These are phyloP conservation scores for Meghimatium bilineatum DNA, from an alignment of 2,888 invertebrate species.

Conservation along the genomic window DNA sequence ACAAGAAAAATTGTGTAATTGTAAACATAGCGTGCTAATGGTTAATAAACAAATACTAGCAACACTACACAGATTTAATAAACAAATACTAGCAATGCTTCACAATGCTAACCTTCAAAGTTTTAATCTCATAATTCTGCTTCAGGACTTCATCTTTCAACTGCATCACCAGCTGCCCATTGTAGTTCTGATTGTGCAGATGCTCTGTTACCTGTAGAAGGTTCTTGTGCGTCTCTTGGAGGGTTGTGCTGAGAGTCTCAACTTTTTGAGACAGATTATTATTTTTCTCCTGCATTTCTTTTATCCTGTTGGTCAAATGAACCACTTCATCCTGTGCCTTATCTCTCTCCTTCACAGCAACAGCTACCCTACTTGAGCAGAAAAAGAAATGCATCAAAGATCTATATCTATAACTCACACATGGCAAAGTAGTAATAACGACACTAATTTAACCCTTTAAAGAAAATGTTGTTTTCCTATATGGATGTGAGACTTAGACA, in stretches of 20 bases:
- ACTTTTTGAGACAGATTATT: background rate
- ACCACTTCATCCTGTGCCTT: conserved; percentile 18
- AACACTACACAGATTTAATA: background rate
- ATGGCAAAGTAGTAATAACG: no score
- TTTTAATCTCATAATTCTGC: background rate
- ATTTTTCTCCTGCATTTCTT: conserved; percentile 13
- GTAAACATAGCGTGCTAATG: no score
- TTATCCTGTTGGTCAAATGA: background rate
- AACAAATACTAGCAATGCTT: background rate
- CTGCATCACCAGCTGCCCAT: background rate
- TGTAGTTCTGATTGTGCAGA: background rate
- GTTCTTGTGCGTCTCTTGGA: conserved; percentile 7
- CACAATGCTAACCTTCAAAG: conserved; percentile 9
- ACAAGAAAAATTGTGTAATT: no score
- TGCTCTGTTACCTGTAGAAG: background rate
- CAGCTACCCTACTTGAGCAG: background rate
- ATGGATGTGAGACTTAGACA: no score
- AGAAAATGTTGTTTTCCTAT: no score
- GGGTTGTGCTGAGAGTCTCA: background rate
- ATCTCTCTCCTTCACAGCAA: conserved; percentile 26
- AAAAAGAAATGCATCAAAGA: background rate
- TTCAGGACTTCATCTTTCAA: conserved; percentile 1
- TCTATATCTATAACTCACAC: no score
- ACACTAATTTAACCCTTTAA: no score
- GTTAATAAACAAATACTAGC: no score